phyloP scores from a whole-genome alignment of 2,113 vertebrate species.

The Stegostoma tigrinum region DNA sequence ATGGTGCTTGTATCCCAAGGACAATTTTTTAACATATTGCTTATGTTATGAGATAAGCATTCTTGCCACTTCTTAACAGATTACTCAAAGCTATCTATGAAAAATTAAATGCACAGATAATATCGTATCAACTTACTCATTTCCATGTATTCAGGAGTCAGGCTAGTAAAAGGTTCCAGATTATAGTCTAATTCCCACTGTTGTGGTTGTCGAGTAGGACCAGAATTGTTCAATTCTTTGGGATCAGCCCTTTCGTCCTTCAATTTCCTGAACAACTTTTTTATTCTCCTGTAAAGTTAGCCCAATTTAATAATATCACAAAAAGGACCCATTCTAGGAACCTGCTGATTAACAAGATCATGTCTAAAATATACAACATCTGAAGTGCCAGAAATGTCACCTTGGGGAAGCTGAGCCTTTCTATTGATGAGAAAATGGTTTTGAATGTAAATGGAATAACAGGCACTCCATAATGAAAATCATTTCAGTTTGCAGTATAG shows the following conservation, averaged over 20 bases:
- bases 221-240: slow-evolving; percentile 53
- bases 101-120: background rate
- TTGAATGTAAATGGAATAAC: background rate
- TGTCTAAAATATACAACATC: background rate
- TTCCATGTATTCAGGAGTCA: slow-evolving; percentile 96
- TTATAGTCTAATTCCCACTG: slow-evolving; percentile 81
- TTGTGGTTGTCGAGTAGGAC: slow-evolving; percentile 63
- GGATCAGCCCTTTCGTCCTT: slow-evolving; percentile 66
- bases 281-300: slow-evolving; percentile 73
- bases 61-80: background rate
- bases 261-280: slow-evolving; percentile 83
- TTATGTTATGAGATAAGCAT: background rate
- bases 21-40: background rate
- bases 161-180: slow-evolving; percentile 82
- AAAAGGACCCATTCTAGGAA: background rate
- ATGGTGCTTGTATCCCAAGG: background rate
- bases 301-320: background rate
- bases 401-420: background rate
- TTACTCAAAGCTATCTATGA: background rate
- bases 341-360: background rate
- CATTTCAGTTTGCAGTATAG: background rate
- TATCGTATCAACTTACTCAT: slow-evolving; percentile 72
- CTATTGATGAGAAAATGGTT: background rate
- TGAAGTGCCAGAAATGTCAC: background rate
- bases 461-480: background rate